Conservation (phyloP, 2,797 vertebrate species). For the Dipus sagitta region DNA sequence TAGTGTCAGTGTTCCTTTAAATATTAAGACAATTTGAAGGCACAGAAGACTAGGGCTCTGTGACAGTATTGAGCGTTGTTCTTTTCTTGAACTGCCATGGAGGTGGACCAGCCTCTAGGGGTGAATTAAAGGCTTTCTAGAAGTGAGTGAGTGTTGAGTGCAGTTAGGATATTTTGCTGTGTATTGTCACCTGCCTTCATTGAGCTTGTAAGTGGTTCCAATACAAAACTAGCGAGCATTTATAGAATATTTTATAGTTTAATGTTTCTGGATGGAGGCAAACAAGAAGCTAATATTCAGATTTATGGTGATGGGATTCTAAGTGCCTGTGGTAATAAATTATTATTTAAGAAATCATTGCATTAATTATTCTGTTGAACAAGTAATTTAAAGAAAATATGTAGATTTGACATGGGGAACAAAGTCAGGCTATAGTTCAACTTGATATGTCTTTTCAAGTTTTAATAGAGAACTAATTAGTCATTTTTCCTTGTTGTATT, state of each 20-base stretch:
- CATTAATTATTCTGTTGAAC: slow-evolving; percentile 64
- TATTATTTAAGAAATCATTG: slow-evolving; percentile 56
- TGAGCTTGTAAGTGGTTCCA: not conserved
- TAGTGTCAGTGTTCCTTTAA: not conserved
- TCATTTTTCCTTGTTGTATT: slow-evolving; percentile 54
- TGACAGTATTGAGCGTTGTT: not conserved
- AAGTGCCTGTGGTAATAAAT: slow-evolving; percentile 11
- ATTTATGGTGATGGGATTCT: slow-evolving; percentile 38
- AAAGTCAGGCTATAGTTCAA: slow-evolving; percentile 50
- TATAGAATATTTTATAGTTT: not conserved
- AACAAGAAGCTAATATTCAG: not conserved
- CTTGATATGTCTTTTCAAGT: slow-evolving; percentile 64
- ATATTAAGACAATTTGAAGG: not conserved
- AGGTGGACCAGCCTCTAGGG: not conserved
- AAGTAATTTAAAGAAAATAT: slow-evolving; percentile 68
- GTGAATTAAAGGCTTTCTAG: not conserved
- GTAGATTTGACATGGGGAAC: slow-evolving; percentile 38
- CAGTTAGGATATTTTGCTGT: not conserved
- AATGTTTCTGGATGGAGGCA: slow-evolving; percentile 42
- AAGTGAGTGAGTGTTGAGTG: not conserved
- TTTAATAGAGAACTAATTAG: slow-evolving; percentile 71
- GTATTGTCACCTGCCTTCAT: not conserved
- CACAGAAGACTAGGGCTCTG: not conserved
- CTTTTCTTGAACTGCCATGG: not conserved
- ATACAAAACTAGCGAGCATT: not conserved